A percentile compares a stretch with the other conserved stretches of the same genome.
Conservation (phyloP, 1,140 invertebrate species). For the Zaprionus ghesquierei region DNA sequence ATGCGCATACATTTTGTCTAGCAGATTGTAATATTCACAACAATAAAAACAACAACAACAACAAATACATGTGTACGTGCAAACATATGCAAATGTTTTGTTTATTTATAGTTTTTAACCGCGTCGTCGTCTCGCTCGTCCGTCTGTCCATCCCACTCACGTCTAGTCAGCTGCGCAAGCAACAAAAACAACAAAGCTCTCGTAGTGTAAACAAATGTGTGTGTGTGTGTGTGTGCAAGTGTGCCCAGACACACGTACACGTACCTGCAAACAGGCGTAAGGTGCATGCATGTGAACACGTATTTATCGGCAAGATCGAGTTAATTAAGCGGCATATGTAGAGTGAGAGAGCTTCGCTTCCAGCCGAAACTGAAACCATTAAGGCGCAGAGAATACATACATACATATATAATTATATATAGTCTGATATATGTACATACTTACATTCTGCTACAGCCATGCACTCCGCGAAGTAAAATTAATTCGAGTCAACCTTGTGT, state of each 20-base stretch:
- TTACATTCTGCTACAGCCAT: background rate
- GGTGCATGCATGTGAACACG: background rate
- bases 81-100: constrained; percentile 16
- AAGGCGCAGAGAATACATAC: background rate
- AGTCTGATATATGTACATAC: background rate
- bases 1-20: background rate
- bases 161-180: constrained; percentile 15
- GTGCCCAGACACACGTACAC: too few relatives aligned
- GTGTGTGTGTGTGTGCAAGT: background rate
- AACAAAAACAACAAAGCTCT: constrained; percentile 5
- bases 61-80: background rate
- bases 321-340: constrained; percentile 5
- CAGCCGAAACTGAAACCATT: constrained; percentile 6
- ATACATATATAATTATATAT: background rate
- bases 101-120: constrained; percentile 38
- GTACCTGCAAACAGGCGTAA: too few relatives aligned
- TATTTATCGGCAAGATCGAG: background rate
- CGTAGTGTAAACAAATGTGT: background rate
- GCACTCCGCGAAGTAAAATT: background rate
- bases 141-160: too few relatives aligned
- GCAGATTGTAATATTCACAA: constrained; percentile 15
- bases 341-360: background rate
- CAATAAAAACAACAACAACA: constrained; percentile 23
- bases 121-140: background rate
- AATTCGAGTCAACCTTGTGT: background rate